Evolutionary conservation across 2,888 invertebrate species (phyloP).

Genomic region (Teinopalpus imperialis): DNA sequence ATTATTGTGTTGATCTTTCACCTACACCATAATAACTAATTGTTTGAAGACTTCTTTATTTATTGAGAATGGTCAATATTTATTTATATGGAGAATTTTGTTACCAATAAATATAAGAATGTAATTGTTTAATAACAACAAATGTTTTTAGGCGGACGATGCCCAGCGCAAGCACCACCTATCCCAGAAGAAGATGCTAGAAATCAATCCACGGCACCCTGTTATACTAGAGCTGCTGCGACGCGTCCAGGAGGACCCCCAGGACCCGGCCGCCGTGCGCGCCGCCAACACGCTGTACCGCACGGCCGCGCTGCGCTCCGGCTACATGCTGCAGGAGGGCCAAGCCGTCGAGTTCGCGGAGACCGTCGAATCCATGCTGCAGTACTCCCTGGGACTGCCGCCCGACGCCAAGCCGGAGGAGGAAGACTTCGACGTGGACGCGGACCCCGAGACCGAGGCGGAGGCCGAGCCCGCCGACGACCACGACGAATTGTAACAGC

Average conservation of each 20-base stretch:
- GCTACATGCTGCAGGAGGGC: slow-evolving; percentile 89
- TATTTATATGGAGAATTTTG: too few relatives aligned
- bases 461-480: slow-evolving; percentile 38
- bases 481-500: slow-evolving; percentile 56
- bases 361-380: slow-evolving; percentile 94
- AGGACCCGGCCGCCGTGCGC: slow-evolving; percentile 89
- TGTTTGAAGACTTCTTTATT: too few relatives aligned
- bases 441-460: slow-evolving; percentile 31
- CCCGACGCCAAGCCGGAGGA: slow-evolving; percentile 82
- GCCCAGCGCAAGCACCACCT: slow-evolving; percentile 94
- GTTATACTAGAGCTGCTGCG: slow-evolving; percentile 93
- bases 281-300: slow-evolving; percentile 95
- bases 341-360: slow-evolving; percentile 90
- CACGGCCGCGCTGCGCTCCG: slow-evolving; percentile 94
- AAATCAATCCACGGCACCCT: slow-evolving; percentile 98
- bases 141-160: slow-evolving; percentile 93
- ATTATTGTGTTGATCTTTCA: too few relatives aligned
- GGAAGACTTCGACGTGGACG: slow-evolving; percentile 37
- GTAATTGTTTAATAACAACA: too few relatives aligned
- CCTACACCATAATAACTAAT: too few relatives aligned
- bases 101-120: too few relatives aligned
- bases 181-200: slow-evolving; percentile 97
- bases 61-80: too few relatives aligned
- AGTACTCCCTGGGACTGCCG: slow-evolving; percentile 88
- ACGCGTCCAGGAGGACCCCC: slow-evolving; percentile 89